Base-by-base conservation (phyloP, 2,113 vertebrate species). In the Phrynosoma platyrhinos region DNA sequence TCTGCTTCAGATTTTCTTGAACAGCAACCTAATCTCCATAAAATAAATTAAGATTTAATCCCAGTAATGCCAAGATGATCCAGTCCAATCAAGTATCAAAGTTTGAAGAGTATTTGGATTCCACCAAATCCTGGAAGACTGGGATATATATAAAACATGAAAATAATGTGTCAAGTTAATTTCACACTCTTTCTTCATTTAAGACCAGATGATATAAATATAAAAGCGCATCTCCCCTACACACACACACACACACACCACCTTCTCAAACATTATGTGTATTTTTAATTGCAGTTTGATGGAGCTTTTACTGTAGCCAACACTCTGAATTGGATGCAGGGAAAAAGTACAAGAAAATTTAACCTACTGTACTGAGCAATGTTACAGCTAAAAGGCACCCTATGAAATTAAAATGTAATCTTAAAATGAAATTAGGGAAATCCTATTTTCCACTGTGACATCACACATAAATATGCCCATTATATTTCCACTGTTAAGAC, bases 31-130 rank as follows among this genome's bases (percentile, higher is more conserved):
- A 53, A 89, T 80, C 66, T 58, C 71, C 74, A 86, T 6, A 53
- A 83, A 80, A 40, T 27, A 86, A 64, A 84, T 62, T 62, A 82
- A 77, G 1, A 91, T 62, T 90, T 91, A 91, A 90, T 83, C 81
- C 64, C 78, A 47, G 25, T 82, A 92, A 90, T 69, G 72, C 23
- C 21, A 9, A 9, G 25, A 62, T 82, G 47, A 80, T 18, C 18
- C 25, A 55, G 32, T 62, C 32, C 20, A 91, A 85, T 88, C 72
- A 85, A 7, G 42, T 77, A 42, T 47, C 83, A 92, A 42, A 30
- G 89, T 84, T 32, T 47, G 13, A 88, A 47, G 47, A 21, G 32
- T 90, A 76, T 0, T 53, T 74, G 27, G 89, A 83, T 21, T 86
- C 76, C 9, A 81, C 40, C 0, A 90, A 89, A 91, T 87, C 36